phyloP scores from a whole-genome alignment of 2,113 vertebrate species.

The Scophthalmus maximus region DNA sequence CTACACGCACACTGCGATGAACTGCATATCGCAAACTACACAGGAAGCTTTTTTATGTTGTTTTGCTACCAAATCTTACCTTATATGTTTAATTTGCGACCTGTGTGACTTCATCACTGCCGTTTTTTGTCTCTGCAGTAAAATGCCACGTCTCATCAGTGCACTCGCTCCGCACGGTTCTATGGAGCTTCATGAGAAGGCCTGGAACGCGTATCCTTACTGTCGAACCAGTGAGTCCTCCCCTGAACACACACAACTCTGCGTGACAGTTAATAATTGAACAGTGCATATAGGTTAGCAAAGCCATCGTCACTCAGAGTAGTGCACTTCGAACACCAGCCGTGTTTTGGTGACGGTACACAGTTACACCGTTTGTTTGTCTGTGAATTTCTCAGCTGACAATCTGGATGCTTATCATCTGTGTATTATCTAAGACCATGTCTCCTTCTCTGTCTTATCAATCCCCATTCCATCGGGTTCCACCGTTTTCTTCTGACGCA shows the following conservation, averaged over 20 bases:
- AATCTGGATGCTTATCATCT: not conserved
- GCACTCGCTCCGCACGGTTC: constrained; percentile 90
- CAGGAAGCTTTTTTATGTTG: too few species aligned
- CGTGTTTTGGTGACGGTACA: too few species aligned
- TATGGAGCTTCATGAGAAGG: constrained; percentile 93
- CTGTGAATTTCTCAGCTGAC: not conserved
- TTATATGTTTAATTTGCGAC: too few species aligned
- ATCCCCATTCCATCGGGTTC: not conserved
- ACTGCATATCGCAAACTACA: not conserved
- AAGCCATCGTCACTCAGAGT: too few species aligned
- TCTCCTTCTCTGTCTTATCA: constrained; percentile 34
- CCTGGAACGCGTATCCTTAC: constrained; percentile 99
- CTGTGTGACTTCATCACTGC: not conserved
- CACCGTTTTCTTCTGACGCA: constrained; percentile 28
- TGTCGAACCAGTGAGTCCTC: constrained; percentile 90
- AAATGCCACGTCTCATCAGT: constrained; percentile 90
- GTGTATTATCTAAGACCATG: not conserved
- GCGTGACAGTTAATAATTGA: not conserved
- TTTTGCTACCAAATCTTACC: too few species aligned
- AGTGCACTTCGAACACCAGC: not conserved
- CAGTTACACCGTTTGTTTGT: too few species aligned
- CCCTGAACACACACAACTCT: not conserved
- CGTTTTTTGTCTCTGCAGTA: constrained; percentile 82
- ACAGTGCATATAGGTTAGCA: too few species aligned
- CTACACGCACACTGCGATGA: not conserved